These are phyloP conservation scores for Nymphalis c-album DNA, from an alignment of 2,888 invertebrate genomes.

Conservation along the genomic window DNA sequence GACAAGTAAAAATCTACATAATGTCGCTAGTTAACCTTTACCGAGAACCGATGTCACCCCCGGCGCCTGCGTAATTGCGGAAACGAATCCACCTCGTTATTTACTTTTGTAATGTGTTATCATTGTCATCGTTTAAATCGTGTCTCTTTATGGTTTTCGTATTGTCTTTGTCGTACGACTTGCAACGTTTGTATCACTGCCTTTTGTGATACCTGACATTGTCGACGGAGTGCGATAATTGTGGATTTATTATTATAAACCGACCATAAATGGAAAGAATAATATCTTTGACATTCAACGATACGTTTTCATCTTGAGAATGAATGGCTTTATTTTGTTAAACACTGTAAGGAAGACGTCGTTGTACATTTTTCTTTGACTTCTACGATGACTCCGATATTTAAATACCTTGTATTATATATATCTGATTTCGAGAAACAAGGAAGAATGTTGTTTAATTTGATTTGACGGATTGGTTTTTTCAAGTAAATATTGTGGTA, in stretches of 20 bases:
- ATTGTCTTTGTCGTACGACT: constrained; percentile 39
- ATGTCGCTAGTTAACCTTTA: constrained; percentile 72
- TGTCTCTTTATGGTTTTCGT: constrained; percentile 36
- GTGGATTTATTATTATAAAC: constrained; percentile 36
- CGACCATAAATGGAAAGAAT: constrained; percentile 30
- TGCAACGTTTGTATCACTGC: constrained; percentile 28
- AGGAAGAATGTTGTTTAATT: background rate
- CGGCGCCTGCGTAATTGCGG: constrained; percentile 66
- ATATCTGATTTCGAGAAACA: background rate
- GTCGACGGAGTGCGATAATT: constrained; percentile 45
- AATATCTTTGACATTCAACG: constrained; percentile 34
- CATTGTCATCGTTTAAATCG: constrained; percentile 40
- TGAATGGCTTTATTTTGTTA: constrained; percentile 36
- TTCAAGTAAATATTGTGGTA: constrained; percentile 4
- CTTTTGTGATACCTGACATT: constrained; percentile 32
- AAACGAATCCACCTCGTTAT: constrained; percentile 47
- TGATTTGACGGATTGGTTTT: background rate
- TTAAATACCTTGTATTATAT: background rate
- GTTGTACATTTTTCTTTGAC: constrained; percentile 15
- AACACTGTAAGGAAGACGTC: constrained; percentile 26
- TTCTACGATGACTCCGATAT: background rate
- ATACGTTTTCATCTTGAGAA: constrained; percentile 33
- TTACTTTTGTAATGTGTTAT: constrained; percentile 40
- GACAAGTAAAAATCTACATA: constrained; percentile 59
- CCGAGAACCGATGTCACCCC: constrained; percentile 57